These are phyloP conservation scores for Pseudolaguvia tuberculata DNA, from an alignment of 2,113 vertebrate genomes.

Conservation along the genomic window DNA sequence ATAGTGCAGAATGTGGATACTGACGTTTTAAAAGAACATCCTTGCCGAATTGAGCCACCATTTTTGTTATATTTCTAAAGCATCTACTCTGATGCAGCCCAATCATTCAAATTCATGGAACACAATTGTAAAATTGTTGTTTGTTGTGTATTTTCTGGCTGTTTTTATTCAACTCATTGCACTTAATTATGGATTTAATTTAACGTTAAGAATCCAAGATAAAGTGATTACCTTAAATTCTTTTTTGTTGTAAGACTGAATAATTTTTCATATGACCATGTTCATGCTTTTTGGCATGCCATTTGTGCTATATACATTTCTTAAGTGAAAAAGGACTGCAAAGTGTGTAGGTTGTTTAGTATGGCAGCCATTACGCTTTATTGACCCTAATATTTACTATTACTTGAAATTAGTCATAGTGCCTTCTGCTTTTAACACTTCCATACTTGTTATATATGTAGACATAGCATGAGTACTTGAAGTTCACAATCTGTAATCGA, in stretches of 20 bases:
- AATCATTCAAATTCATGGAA: conserved; percentile 23
- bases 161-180: not conserved
- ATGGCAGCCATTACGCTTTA: conserved; percentile 17
- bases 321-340: conserved; percentile 22
- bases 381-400: conserved; percentile 24
- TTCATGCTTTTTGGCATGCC: not conserved
- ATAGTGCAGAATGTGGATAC: too few species aligned
- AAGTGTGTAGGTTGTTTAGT: conserved; percentile 7
- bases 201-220: conserved; percentile 17
- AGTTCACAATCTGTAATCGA: conserved; percentile 34
- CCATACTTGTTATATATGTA: conserved; percentile 7
- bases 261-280: conserved; percentile 11
- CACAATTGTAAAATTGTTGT: not conserved
- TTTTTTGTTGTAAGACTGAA: conserved; percentile 26
- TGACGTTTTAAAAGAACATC: not conserved
- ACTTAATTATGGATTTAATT: conserved; percentile 12
- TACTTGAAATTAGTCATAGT: conserved; percentile 34
- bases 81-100: not conserved
- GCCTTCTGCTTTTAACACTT: conserved; percentile 42
- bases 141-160: conserved; percentile 12
- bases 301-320: conserved; percentile 5
- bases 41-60: not conserved
- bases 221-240: conserved; percentile 46
- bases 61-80: not conserved
- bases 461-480: conserved; percentile 15